Base-by-base conservation (phyloP, 2,888 invertebrate species). In the Tineola bisselliella region DNA sequence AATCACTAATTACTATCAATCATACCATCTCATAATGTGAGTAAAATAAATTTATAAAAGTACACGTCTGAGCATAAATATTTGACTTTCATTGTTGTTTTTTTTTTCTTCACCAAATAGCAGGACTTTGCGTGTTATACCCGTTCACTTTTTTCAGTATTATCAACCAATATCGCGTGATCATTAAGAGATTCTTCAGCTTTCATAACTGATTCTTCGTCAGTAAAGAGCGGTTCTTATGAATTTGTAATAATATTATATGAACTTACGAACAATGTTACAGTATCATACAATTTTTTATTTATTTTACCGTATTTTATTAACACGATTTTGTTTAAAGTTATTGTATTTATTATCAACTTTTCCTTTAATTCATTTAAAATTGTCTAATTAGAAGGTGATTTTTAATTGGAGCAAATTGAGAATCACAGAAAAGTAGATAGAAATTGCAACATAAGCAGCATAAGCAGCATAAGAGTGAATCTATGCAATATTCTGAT, bases 71-170 rank as follows among this genome's bases (percentile, higher is more conserved):
- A 54, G 19, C 18, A 54, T 48, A 48, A 25, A 25, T 54, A 54
- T 54, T 54, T 25, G 17, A 59, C 65, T 65, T 66, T 66, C 65
- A 63, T 63, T 54, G 25, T 18, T 54, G 52, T 61, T 25, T 25
- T 25, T 25, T 25, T 25, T 64, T 66, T 66, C 65, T 65, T 63
- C 19, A 61, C 52, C 56, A 61, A 63, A 65, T 64, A 62, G 31
- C 62, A 52, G 61, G 13, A 33, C 30, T 63, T 64, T 62, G 64
- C 64, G 64, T 64, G 64, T 25, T 15, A 19, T 8, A 15, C 12
- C 59, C 56, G 12, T 61, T 38, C 17, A 59, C 15, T 61, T 61
- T 60, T 61, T 61, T 58, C 11, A 62, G 48, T 58, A 58, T 33
- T 58, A n/a, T 6, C 8, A n/a, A 19, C 15, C 30, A 13, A 33